Percentiles rank a stretch among this genome's conserved stretches.
phyloP scores from a whole-genome alignment of 35 echinoderm and acorn worm species.

The Holothuria glaberrima region DNA sequence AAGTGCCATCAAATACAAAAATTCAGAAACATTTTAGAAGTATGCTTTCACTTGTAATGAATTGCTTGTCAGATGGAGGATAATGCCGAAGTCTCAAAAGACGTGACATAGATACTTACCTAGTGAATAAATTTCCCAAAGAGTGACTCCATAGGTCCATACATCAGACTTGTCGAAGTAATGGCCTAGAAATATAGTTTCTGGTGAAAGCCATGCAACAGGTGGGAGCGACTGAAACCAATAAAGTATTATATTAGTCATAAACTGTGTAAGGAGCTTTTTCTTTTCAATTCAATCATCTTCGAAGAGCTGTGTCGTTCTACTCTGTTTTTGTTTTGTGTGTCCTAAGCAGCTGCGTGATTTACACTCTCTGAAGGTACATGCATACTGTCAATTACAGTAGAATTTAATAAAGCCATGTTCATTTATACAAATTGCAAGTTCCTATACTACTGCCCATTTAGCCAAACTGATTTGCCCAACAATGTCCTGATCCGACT shows the following conservation, averaged over 20 bases:
- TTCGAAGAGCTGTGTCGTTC: no score
- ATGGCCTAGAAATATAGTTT: slow-evolving; percentile 23
- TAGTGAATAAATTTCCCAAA: slow-evolving; percentile 51
- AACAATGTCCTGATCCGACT: no score
- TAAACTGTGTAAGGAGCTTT: no score
- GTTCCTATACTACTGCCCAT: no score
- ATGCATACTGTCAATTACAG: no score
- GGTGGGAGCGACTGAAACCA: slow-evolving; percentile 16
- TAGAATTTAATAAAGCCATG: no score
- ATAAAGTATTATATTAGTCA: background rate
- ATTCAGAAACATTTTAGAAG: background rate
- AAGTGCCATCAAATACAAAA: background rate
- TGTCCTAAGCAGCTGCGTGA: no score
- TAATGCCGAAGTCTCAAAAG: background rate
- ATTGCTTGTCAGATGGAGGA: background rate
- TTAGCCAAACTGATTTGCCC: no score
- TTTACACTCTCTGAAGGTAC: no score
- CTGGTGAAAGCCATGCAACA: slow-evolving; percentile 33
- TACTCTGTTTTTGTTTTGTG: no score
- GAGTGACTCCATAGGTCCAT: slow-evolving; percentile 13
- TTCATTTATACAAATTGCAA: no score
- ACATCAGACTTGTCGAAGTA: slow-evolving; percentile 38
- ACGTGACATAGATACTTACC: background rate
- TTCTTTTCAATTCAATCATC: no score
- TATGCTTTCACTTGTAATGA: background rate